These are phyloP conservation scores for Cataglyphis rosenhaueri DNA, from an alignment of 2,888 invertebrate species.

Conservation along the genomic window DNA sequence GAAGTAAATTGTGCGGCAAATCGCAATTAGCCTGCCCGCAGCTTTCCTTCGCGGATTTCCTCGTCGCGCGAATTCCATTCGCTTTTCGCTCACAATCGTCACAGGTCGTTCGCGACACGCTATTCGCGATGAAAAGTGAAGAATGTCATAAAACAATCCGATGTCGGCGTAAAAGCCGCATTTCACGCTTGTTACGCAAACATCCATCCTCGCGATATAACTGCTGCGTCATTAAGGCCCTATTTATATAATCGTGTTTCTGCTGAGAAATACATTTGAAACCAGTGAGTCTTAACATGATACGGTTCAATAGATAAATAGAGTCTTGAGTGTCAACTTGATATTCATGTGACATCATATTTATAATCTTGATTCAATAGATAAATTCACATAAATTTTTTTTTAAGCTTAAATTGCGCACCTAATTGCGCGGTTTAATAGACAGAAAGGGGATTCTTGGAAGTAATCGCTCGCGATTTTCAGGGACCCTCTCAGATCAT, in stretches of 20 bases:
- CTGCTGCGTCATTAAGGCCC: neutral
- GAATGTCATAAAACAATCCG: neutral
- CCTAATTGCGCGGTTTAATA: neutral
- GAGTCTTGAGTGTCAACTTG: neutral
- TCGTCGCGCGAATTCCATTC: neutral
- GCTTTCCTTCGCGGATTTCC: neutral
- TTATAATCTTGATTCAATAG: neutral
- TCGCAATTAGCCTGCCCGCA: neutral
- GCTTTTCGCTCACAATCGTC: too few relatives aligned
- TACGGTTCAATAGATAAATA: neutral
- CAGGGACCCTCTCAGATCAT: too few relatives aligned
- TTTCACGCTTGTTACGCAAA: neutral
- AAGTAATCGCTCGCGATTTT: too few relatives aligned
- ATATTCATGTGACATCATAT: neutral
- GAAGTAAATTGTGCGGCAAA: conserved; percentile 6
- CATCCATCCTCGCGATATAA: neutral
- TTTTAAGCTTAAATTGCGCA: neutral
- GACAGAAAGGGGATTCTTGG: too few relatives aligned
- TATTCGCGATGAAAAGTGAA: neutral
- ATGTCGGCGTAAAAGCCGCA: neutral
- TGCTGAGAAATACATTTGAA: neutral
- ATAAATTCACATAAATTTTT: neutral
- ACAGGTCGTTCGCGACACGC: neutral
- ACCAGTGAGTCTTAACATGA: neutral
- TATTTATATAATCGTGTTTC: neutral